Evolutionary conservation across 2,888 invertebrate species (phyloP).

Genomic region (Chrysomela aeneicollis): DNA sequence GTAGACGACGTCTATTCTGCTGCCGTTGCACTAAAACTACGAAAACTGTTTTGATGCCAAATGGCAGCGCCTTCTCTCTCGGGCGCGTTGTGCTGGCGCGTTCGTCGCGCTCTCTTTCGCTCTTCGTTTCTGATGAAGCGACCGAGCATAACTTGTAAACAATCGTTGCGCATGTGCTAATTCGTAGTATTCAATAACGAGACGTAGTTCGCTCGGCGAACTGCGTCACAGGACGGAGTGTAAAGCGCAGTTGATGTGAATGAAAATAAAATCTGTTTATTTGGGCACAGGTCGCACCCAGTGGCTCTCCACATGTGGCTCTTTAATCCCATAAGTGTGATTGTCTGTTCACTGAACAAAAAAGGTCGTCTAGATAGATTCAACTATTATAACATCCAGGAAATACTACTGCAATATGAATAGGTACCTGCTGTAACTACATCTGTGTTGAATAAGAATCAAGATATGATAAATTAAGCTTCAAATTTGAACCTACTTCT

Average conservation of each 20-base stretch:
- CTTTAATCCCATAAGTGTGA: too few species aligned
- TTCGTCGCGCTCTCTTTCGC: slow-evolving; percentile 24
- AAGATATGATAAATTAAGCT: too few species aligned
- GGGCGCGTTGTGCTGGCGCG: slow-evolving; percentile 9
- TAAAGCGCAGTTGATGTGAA: not conserved
- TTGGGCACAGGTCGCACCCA: too few species aligned
- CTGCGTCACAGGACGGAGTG: slow-evolving; percentile 30
- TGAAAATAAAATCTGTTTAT: too few species aligned
- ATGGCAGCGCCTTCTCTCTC: slow-evolving; percentile 28
- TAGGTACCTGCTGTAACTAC: too few species aligned
- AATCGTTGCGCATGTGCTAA: slow-evolving; percentile 62
- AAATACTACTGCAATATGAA: too few species aligned
- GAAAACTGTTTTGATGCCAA: slow-evolving; percentile 20
- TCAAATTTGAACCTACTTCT: too few species aligned
- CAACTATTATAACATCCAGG: too few species aligned
- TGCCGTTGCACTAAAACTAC: slow-evolving; percentile 25
- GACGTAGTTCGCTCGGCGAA: slow-evolving; percentile 35
- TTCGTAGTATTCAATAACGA: slow-evolving; percentile 59
- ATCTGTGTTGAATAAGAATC: too few species aligned
- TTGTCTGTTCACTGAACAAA: too few species aligned
- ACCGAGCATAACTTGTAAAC: slow-evolving; percentile 57
- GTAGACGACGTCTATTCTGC: slow-evolving; percentile 54
- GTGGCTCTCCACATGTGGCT: too few species aligned
- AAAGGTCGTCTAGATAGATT: too few species aligned
- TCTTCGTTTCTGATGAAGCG: slow-evolving; percentile 24